Evolutionary conservation across 2,797 vertebrate species (phyloP), one percentile per base, ranked within the genome.

Genomic region (Xiphorhynchus erythropygius): DNA sequence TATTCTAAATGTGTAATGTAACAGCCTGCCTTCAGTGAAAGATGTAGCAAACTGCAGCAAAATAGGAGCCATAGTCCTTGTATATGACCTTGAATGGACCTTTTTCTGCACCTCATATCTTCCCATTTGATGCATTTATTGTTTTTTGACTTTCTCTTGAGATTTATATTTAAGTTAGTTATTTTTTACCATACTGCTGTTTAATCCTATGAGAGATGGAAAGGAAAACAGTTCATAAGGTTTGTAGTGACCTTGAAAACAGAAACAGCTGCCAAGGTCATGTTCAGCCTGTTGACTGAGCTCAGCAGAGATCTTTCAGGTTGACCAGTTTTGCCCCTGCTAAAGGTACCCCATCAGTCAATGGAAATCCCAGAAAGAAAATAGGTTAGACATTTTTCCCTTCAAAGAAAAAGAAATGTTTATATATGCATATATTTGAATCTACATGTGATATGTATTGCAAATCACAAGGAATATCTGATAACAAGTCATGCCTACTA

Each of bases 261-360:
- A 97, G 95, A 95, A 97, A 96, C 94, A 97, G 86, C 96, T 97
- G 95, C 71, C 87, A 88, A 86, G 68, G 84, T 92, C 79, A 21
- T 27, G 50, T 56, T 89, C 81, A 89, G 88, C 68, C 73, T 90
- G 91, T 93, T 93, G 94, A 92, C 25, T 75, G 95, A 94, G 77
- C 82, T 83, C 85, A 96, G 74, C 37, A 89, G 89, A 87, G 41
- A 90, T 87, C 39, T 96, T 93, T 94, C 9, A 41, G 82, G 90
- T 53, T 87, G 73, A 90, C 44, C 53, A 55, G 74, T 62, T 90
- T 93, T 67, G 23, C 74, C 84, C 70, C 81, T 67, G 73, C 32
- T 73, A 65, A 80, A 46, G 50, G 53, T 91, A 89, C 82, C 73
- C 62, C 86, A 70, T 93, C 39, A 82, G 42, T 84, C 75, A 96